Conservation (phyloP, 2,113 vertebrate species). For the Prionailurus viverrinus region DNA sequence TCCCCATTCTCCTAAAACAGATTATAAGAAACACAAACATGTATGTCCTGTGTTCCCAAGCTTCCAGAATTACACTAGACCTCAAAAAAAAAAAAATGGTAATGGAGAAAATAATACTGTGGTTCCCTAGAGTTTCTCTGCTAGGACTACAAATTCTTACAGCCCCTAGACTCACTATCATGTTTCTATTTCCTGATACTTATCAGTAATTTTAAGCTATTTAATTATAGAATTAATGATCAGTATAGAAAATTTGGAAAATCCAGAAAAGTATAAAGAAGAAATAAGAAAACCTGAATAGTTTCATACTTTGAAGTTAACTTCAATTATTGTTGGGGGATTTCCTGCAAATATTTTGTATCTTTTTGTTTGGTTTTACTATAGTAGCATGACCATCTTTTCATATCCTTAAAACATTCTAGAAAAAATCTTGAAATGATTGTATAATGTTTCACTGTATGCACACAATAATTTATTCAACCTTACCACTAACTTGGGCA, state of each 20-base stretch:
- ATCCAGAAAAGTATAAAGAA: background rate
- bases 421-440: background rate
- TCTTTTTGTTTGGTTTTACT: background rate
- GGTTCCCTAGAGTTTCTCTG: background rate
- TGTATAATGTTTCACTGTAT: background rate
- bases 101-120: background rate
- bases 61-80: background rate
- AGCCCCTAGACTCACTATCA: background rate
- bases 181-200: background rate
- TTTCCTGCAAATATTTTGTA: background rate
- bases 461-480: background rate
- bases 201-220: background rate
- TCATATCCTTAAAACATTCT: background rate
- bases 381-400: background rate
- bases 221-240: background rate
- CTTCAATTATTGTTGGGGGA: background rate
- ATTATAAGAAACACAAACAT: slow-evolving; percentile 11
- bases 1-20: background rate
- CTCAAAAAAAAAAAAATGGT: background rate
- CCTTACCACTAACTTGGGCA: background rate
- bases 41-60: background rate
- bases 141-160: background rate
- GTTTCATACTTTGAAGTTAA: background rate
- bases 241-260: background rate
- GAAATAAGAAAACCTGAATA: background rate